phyloP scores from a whole-genome alignment of 2,888 invertebrate genomes.

The Dryomyza anilis region DNA sequence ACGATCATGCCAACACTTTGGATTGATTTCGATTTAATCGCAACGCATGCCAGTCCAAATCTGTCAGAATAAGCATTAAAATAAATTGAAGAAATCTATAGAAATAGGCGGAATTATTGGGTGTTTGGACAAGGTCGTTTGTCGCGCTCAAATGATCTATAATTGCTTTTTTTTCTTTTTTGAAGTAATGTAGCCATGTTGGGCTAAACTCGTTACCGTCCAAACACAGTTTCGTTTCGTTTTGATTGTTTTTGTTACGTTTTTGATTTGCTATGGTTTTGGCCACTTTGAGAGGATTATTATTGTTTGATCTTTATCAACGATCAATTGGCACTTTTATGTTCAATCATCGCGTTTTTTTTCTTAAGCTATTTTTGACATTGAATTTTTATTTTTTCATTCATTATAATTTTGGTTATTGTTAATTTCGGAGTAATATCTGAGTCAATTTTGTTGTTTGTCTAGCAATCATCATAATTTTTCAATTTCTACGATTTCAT shows the following conservation, averaged over 20 bases:
- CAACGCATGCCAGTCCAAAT: slow-evolving; percentile 3
- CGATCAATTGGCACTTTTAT: not conserved
- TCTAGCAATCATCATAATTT: not conserved
- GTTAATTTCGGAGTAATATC: not conserved
- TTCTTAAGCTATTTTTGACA: not conserved
- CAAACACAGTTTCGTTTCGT: not conserved
- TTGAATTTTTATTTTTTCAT: not conserved
- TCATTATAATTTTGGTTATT: not conserved
- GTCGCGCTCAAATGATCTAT: slow-evolving; percentile 36
- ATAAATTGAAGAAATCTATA: too few species aligned
- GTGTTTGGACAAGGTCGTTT: slow-evolving; percentile 50
- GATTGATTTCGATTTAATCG: not conserved
- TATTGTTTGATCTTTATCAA: not conserved
- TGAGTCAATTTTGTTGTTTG: not conserved
- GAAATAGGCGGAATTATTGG: slow-evolving; percentile 39
- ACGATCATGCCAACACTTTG: slow-evolving; percentile 1
- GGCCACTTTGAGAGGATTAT: not conserved
- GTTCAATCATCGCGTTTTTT: not conserved
- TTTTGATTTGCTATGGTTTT: not conserved
- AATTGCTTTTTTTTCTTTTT: not conserved
- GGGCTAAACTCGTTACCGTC: not conserved
- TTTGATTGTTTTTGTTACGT: not conserved
- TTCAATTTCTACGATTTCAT: not conserved
- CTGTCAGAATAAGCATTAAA: too few species aligned
- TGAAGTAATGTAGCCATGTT: not conserved